phyloP scores from a whole-genome alignment of 2,113 vertebrate genomes.

The Genyomyrus donnyi region DNA sequence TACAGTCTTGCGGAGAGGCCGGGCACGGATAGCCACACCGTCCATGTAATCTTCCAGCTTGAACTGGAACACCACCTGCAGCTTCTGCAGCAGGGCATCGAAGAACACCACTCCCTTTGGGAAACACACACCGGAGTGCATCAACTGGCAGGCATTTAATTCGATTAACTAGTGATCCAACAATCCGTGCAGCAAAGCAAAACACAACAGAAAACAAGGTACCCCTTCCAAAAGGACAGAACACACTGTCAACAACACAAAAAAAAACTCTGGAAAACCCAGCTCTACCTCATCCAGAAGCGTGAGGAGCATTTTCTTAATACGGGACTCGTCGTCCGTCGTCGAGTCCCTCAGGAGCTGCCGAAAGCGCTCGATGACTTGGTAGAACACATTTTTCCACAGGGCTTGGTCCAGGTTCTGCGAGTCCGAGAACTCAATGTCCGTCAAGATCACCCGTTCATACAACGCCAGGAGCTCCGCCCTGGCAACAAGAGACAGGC shows the following conservation, averaged over 20 bases:
- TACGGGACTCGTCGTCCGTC: slow-evolving; percentile 64
- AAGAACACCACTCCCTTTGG: slow-evolving; percentile 86
- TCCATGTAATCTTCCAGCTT: slow-evolving; percentile 95
- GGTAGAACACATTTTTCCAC: slow-evolving; percentile 96
- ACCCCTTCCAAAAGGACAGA: background rate
- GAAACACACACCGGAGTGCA: background rate
- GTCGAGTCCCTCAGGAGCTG: slow-evolving; percentile 86
- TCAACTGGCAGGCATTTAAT: background rate
- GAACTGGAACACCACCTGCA: slow-evolving; percentile 88
- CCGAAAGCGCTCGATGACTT: slow-evolving; percentile 95
- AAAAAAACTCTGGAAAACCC: background rate
- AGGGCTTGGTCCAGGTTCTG: slow-evolving; percentile 92
- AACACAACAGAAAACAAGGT: background rate
- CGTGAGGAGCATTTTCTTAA: slow-evolving; percentile 78
- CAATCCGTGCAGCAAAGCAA: background rate
- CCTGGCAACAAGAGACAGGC: slow-evolving; percentile 47
- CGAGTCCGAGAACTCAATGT: slow-evolving; percentile 87
- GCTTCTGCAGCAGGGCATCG: slow-evolving; percentile 83
- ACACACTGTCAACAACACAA: background rate
- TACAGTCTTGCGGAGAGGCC: slow-evolving; percentile 86
- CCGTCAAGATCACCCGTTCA: slow-evolving; percentile 81
- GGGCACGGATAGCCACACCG: slow-evolving; percentile 84
- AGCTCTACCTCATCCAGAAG: slow-evolving; percentile 83
- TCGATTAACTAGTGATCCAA: background rate
- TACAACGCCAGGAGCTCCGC: slow-evolving; percentile 82